Conservation (phyloP, 2,113 vertebrate genomes). For the Chamaea fasciata region DNA sequence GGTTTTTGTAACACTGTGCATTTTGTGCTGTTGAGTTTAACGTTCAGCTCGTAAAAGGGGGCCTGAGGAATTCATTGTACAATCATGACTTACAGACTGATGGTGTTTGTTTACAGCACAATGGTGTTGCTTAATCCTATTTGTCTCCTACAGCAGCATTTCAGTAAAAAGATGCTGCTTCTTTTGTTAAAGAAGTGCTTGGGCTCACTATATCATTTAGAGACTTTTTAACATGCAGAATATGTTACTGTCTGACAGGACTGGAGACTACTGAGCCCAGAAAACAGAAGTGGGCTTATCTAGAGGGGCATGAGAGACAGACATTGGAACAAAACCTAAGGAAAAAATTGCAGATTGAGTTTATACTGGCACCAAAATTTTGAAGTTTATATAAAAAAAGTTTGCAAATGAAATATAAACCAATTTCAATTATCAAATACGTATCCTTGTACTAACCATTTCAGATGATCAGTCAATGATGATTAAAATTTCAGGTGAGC, state of each 20-base stretch:
- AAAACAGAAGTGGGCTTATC: background rate
- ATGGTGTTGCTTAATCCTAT: background rate
- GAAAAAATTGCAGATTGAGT: background rate
- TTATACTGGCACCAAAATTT: background rate
- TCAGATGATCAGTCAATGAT: rapidly evolving
- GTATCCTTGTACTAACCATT: background rate
- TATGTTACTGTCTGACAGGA: background rate
- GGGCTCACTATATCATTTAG: background rate
- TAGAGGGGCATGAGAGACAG: background rate
- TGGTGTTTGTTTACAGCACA: background rate
- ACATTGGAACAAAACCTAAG: background rate
- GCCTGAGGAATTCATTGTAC: background rate
- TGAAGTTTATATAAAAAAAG: background rate
- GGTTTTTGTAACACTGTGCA: background rate
- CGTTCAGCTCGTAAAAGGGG: background rate
- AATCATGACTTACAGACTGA: background rate
- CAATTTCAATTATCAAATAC: background rate
- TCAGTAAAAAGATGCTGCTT: background rate
- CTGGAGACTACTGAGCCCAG: background rate
- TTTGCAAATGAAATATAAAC: background rate
- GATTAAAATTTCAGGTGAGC: background rate
- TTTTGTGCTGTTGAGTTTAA: background rate
- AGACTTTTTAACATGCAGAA: background rate
- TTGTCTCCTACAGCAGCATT: background rate
- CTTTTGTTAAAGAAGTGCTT: background rate